These are phyloP conservation scores for Oryzias dopingdopingensis DNA, from an alignment of 2,797 vertebrate species.

Conservation along the genomic window DNA sequence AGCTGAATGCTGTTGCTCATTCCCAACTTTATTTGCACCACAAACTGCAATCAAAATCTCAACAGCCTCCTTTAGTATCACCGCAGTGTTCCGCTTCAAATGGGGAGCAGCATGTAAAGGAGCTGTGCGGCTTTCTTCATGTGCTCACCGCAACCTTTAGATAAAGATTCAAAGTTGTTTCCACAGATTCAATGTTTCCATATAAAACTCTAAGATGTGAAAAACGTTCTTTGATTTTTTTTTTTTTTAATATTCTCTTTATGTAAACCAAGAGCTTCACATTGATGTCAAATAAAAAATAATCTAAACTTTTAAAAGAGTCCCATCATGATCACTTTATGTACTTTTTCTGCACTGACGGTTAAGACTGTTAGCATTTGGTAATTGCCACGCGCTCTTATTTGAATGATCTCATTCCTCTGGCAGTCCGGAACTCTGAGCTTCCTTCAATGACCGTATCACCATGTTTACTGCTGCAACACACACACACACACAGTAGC, in stretches of 20 bases:
- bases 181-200: constrained; percentile 39
- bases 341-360: constrained; percentile 39
- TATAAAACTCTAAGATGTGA: constrained; percentile 17
- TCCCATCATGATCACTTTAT: constrained; percentile 45
- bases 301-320: constrained; percentile 44
- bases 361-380: constrained; percentile 43
- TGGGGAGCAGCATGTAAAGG: constrained; percentile 43
- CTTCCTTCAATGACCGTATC: constrained; percentile 60
- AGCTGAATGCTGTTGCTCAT: constrained; percentile 60
- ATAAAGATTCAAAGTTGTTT: constrained; percentile 51
- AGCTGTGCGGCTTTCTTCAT: constrained; percentile 30
- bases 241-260: not conserved
- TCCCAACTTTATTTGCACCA: constrained; percentile 57
- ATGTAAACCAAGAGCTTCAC: constrained; percentile 18
- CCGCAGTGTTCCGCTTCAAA: constrained; percentile 49
- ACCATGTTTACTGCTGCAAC: constrained; percentile 45
- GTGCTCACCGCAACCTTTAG: constrained; percentile 47
- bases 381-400: constrained; percentile 62
- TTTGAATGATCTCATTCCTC: constrained; percentile 70
- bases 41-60: constrained; percentile 62
- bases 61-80: constrained; percentile 47
- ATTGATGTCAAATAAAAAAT: constrained; percentile 28
- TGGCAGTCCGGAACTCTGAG: constrained; percentile 51
- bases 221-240: constrained; percentile 15
- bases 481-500: constrained; percentile 22